phyloP scores from a whole-genome alignment of 2,113 vertebrate species.

The Urocolius indicus region DNA sequence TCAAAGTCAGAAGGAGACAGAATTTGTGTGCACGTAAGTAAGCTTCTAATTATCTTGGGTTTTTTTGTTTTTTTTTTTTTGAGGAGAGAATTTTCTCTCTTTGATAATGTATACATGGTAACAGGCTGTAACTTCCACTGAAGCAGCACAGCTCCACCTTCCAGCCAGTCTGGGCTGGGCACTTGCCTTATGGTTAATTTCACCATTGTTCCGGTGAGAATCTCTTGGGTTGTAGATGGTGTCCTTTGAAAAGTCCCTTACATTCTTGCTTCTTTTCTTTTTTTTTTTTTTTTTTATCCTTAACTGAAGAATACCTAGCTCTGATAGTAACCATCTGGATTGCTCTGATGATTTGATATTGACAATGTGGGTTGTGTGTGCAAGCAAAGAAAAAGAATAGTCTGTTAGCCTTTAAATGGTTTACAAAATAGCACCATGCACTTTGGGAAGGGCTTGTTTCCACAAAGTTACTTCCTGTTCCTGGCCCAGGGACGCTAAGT shows the following conservation, averaged over 20 bases:
- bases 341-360: not conserved
- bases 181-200: not conserved
- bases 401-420: not conserved
- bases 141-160: not conserved
- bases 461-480: not conserved
- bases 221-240: not conserved
- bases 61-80: too few species aligned
- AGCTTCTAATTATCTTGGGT: not conserved
- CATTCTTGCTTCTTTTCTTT: rapidly evolving
- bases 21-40: rapidly evolving
- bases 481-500: not conserved
- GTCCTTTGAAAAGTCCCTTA: not conserved
- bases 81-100: not conserved
- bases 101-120: not conserved
- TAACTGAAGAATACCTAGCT: not conserved
- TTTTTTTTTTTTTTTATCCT: too few species aligned
- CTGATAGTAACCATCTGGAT: not conserved
- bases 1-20: not conserved
- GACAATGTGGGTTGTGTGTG: not conserved
- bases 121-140: not conserved
- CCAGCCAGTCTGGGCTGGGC: rapidly evolving
- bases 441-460: not conserved
- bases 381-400: not conserved
- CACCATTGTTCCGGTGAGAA: not conserved
- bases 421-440: not conserved